phyloP scores from a whole-genome alignment of 2,113 vertebrate species.

The Guaruba guarouba region DNA sequence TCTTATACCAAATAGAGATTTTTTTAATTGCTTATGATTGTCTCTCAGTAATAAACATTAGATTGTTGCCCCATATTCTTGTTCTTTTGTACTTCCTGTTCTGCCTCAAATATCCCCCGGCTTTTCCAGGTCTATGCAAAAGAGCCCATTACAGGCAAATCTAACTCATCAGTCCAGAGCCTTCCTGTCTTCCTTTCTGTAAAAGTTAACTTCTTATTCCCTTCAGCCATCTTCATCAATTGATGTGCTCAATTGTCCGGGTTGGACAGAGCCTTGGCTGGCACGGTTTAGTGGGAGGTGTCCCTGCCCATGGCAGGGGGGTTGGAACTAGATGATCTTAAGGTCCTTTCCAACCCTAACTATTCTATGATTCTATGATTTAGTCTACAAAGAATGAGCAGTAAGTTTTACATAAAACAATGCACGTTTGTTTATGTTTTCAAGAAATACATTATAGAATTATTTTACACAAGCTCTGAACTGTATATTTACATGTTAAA shows the following conservation, averaged over 20 bases:
- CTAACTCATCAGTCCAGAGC: background rate
- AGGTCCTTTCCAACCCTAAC: too few species aligned
- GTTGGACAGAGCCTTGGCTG: too few species aligned
- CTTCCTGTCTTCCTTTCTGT: background rate
- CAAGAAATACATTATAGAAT: background rate
- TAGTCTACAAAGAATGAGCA: fast-evolving
- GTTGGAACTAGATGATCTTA: too few species aligned
- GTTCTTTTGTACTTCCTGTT: background rate
- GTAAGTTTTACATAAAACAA: background rate
- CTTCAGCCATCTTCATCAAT: background rate
- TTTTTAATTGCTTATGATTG: background rate
- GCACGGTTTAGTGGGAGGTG: too few species aligned
- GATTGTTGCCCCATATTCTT: background rate
- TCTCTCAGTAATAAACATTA: background rate
- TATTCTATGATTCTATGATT: too few species aligned
- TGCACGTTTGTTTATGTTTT: background rate
- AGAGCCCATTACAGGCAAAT: fast-evolving
- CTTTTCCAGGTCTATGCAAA: background rate
- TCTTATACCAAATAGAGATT: background rate
- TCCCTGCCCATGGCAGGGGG: too few species aligned
- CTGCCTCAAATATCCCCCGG: background rate
- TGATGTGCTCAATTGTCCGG: background rate
- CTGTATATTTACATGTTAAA: background rate
- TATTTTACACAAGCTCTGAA: background rate
- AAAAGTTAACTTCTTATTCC: background rate